phyloP scores from a whole-genome alignment of 2,113 vertebrate genomes.

The Corapipo altera region DNA sequence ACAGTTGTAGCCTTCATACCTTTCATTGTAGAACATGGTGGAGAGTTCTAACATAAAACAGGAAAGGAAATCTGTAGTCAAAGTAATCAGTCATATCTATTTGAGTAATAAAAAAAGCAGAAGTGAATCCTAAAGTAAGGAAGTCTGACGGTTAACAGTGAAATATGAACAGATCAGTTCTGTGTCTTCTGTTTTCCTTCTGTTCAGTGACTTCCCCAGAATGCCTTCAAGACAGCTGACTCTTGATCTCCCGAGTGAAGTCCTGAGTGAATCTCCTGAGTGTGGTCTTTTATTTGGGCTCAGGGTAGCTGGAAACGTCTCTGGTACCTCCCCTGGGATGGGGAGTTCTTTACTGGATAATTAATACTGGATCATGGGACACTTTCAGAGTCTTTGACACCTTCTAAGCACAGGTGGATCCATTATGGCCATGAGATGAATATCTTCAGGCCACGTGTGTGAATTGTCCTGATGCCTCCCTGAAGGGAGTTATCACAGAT shows the following conservation, averaged over 20 bases:
- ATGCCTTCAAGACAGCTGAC: not conserved
- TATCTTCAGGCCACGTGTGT: too few species aligned
- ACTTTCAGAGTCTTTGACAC: too few species aligned
- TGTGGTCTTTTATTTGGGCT: too few species aligned
- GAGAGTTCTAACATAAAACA: not conserved
- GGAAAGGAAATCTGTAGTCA: not conserved
- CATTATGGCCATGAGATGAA: too few species aligned
- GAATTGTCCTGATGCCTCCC: too few species aligned
- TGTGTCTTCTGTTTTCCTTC: not conserved
- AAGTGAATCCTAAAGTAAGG: not conserved
- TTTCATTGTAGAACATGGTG: not conserved
- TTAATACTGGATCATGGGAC: too few species aligned
- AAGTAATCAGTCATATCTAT: not conserved
- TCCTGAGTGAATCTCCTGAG: too few species aligned
- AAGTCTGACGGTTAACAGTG: not conserved
- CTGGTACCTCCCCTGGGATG: too few species aligned
- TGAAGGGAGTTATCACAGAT: too few species aligned
- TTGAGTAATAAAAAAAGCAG: not conserved
- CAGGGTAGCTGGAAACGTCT: too few species aligned
- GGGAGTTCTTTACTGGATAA: too few species aligned
- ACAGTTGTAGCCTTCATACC: not conserved
- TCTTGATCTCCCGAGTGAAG: not conserved
- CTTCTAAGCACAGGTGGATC: too few species aligned
- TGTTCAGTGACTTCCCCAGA: not conserved
- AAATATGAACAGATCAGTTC: not conserved